Evolutionary conservation across 1,140 invertebrate genomes (phyloP), one percentile per base, ranked within the genome.

Genomic region (Oryzaephilus surinamensis): DNA sequence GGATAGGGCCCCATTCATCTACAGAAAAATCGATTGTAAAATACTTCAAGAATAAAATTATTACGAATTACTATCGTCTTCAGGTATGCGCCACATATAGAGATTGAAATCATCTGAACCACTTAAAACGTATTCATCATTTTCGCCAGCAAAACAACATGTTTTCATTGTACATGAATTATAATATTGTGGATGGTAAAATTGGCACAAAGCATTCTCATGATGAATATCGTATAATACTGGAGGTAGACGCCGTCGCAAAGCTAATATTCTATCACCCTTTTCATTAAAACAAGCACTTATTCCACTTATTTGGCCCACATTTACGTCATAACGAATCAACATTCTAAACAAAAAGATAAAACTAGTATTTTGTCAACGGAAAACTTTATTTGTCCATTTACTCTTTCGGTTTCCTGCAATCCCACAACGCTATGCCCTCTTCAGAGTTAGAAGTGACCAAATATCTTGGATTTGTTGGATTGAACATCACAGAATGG

Each of bases 81-180:
- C 66, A 0, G 87, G 86, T 47, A 96, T 77, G 57, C 81, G 82
- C 92, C 92, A 97, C 71, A 93, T 81, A 62, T 94, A 96, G 10
- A 97, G 62, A 61, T 91, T 91, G 57, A 95, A 96, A 62, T 96
- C 90, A 67, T 97, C 93, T 0, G 91, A 95, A 4, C 81, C 93
- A 3, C 88, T 93, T 10, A 95, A 61, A 29, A 96, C 76, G 61
- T 81, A 92, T 68, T 94, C 78, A 59, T 95, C 90, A 26, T 79
- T 72, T 4, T 80, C 76, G 1, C 91, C 92, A n/a, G 86, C 90
- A 70, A 96, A 96, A 32, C 79, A 84, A 54, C 90, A 94, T 41
- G 87, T 93, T 64, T 97, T 97, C 88, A 96, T 94, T 0, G 92
- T 96, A 60, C 91, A 96, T 1, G 88, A 92, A 61, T 96, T 96